Percentiles rank a stretch among this genome's conserved stretches.
phyloP scores from a whole-genome alignment of 2,888 invertebrate genomes.

The Pseudeuparius sepicola region DNA sequence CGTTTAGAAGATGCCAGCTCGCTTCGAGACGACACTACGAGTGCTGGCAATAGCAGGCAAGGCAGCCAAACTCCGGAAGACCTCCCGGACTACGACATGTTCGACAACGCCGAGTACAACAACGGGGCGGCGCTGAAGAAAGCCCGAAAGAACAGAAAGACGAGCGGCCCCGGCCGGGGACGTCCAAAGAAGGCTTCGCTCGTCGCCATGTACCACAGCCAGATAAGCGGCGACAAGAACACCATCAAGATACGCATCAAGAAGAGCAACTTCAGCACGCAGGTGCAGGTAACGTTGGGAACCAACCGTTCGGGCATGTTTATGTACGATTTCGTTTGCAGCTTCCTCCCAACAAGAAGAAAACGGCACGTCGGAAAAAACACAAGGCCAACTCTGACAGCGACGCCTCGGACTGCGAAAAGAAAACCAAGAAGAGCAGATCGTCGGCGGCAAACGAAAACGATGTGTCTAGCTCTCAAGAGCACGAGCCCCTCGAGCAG shows the following conservation, averaged over 20 bases:
- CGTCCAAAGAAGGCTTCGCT: constrained; percentile 41
- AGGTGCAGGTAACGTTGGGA: not conserved
- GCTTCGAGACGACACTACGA: no score
- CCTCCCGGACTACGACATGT: no score
- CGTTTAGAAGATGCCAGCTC: no score
- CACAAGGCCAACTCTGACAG: constrained; percentile 40
- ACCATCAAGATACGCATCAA: constrained; percentile 1
- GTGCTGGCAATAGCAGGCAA: no score
- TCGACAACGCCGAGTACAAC: constrained; percentile 20
- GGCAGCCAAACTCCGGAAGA: no score
- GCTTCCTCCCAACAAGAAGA: constrained; percentile 37
- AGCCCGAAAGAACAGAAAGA: constrained; percentile 26
- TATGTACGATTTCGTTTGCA: constrained; percentile 19
- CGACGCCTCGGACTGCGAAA: constrained; percentile 44
- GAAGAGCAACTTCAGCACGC: not conserved
- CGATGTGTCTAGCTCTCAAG: constrained; percentile 32
- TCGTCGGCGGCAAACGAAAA: constrained; percentile 23
- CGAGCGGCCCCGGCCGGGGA: constrained; percentile 34
- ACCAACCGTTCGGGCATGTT: not conserved
- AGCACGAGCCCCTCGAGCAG: constrained; percentile 39
- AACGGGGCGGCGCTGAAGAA: constrained; percentile 32
- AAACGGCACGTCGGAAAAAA: constrained; percentile 38
- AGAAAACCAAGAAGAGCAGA: constrained; percentile 30
- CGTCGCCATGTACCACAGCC: constrained; percentile 47
- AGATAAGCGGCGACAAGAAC: constrained; percentile 54